Evolutionary conservation across 2,113 vertebrate genomes (phyloP).

Genomic region (Neolamprologus tretocephalus): DNA sequence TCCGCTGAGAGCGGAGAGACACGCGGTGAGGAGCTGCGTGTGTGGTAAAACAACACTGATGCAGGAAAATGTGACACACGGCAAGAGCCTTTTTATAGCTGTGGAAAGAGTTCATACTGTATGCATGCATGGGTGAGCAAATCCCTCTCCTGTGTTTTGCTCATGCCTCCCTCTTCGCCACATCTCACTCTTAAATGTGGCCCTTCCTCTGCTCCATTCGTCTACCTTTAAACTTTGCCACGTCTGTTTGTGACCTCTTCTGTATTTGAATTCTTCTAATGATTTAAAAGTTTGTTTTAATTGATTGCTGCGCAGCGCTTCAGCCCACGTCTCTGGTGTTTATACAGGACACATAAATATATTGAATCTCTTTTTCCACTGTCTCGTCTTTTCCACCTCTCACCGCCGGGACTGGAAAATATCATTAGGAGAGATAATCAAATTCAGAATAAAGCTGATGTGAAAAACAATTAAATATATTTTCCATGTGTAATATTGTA

Average conservation of each 20-base stretch:
- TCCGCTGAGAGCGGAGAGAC: slow-evolving; percentile 70
- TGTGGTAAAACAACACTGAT: neutral
- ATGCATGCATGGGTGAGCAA: neutral
- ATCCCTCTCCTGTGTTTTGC: neutral
- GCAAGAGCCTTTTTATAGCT: neutral
- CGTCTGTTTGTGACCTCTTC: fast-evolving
- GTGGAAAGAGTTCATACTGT: neutral
- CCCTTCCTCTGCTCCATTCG: neutral
- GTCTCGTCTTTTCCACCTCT: neutral
- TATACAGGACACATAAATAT: neutral
- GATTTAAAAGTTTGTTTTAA: neutral
- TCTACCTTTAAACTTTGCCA: neutral
- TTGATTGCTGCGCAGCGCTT: neutral
- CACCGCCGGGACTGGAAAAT: neutral
- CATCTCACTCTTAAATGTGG: neutral
- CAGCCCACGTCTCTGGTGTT: neutral
- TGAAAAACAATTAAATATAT: neutral
- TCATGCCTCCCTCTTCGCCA: neutral
- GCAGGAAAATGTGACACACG: neutral
- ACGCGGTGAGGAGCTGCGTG: neutral
- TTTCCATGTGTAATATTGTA: neutral
- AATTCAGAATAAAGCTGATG: neutral
- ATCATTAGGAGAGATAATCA: neutral
- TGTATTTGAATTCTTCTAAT: neutral
- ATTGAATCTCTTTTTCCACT: neutral